Evolutionary conservation across 2,797 vertebrate species (phyloP), one percentile per base, ranked within the genome.

Genomic region (Sebastes elongatus): DNA sequence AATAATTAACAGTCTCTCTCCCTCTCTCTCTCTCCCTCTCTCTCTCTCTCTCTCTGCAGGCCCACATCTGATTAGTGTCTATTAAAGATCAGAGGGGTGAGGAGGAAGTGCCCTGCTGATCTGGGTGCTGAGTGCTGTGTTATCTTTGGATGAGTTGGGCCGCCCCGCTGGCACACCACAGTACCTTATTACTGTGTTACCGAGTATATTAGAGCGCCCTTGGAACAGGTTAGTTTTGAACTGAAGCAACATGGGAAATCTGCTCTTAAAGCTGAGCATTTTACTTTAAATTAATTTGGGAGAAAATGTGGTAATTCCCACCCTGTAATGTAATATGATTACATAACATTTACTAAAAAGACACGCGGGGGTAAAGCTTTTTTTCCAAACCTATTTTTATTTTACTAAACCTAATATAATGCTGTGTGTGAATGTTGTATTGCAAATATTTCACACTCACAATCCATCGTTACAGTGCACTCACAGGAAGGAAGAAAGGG

Each of bases 31-130:
- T 92, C 90, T 81, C 84, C 89, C 90, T 91, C 90, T 91, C 94
- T 95, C 90, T 92, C 93, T 71, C 92, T 94, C 92, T 91, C 88
- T 91, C 94, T 94, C 93, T 93, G 89, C 91, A 89, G 92, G 68
- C 93, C 93, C 94, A 95, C 96, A 96, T 94, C 93, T 96, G 96
- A 97, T 97, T 94, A 95, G 95, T 96, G 96, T 96, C 94, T 95
- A 95, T 96, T 96, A 97, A 96, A 96, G 95, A 97, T 97, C 95
- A 96, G 93, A 97, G 94, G 92, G 84, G 89, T 89, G 33, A 75
- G 81, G 93, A 95, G 97, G 97, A 97, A 97, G 96, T 96, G 94
- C 93, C 96, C 96, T 90, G 95, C 96, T 96, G 97, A 93, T 96
- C 88, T 87, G 88, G 94, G 95, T 94, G 96, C 96, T 96, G 92